A percentile compares a stretch with the other conserved stretches of the same genome.
Conservation (phyloP, 2,113 vertebrate genomes). For the Macrotis lagotis region DNA sequence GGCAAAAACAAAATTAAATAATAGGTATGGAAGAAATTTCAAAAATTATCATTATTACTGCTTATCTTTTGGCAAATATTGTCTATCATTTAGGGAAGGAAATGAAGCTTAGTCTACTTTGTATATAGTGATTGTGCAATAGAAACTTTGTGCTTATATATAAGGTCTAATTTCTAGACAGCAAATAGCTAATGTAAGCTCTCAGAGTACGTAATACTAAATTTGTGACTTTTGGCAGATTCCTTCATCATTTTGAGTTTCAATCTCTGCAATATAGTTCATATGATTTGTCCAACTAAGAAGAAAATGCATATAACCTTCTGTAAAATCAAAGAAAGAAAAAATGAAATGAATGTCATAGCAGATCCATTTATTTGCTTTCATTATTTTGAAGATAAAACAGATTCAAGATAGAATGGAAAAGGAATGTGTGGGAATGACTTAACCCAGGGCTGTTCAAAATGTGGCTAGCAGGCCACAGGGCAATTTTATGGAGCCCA, state of each 20-base stretch:
- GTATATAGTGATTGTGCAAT: accelerated
- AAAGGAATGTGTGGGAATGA: background rate
- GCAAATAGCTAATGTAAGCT: background rate
- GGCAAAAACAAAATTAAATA: background rate
- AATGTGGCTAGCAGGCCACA: too few species aligned
- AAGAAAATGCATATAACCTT: background rate
- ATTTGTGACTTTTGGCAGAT: constrained; percentile 7
- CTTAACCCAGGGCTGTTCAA: too few species aligned
- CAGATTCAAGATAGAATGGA: background rate
- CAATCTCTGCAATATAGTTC: background rate
- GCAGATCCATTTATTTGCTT: background rate
- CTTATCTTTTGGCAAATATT: too few species aligned
- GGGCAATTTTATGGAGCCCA: too few species aligned
- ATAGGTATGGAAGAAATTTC: background rate
- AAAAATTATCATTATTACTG: background rate
- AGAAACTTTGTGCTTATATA: background rate
- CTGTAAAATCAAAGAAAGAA: too few species aligned
- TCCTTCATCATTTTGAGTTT: constrained; percentile 10
- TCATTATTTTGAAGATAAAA: background rate
- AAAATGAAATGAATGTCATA: background rate
- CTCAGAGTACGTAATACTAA: background rate
- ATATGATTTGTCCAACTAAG: background rate
- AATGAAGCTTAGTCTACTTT: background rate
- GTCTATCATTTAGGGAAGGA: background rate
- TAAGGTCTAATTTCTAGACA: background rate